Evolutionary conservation across 2,113 vertebrate species (phyloP).

Genomic region (Syngnathoides biaculeatus): DNA sequence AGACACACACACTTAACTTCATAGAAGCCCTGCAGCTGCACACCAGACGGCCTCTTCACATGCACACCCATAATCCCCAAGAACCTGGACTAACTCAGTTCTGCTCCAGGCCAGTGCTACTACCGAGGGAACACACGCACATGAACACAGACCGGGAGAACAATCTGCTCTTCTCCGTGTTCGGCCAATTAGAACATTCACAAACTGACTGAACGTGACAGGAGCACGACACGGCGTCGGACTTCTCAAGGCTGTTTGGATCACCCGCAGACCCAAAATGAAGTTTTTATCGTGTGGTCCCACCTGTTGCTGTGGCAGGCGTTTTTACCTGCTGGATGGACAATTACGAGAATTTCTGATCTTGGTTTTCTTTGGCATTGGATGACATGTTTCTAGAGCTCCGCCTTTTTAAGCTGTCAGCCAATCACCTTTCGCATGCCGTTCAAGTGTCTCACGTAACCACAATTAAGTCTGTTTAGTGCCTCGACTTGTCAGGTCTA

Average conservation of each 20-base stretch:
- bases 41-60: background rate
- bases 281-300: background rate
- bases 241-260: background rate
- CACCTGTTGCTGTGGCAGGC: background rate
- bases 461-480: background rate
- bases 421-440: background rate
- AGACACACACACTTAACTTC: background rate
- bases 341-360: background rate
- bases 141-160: background rate
- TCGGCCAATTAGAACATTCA: background rate
- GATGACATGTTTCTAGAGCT: background rate
- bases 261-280: background rate
- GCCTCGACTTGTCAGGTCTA: background rate
- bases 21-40: background rate
- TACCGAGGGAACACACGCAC: background rate
- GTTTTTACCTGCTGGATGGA: background rate
- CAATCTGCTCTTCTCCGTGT: background rate
- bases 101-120: background rate
- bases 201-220: background rate
- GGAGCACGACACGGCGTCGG: background rate
- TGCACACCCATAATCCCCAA: background rate
- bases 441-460: background rate
- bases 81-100: background rate
- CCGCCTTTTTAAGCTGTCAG: background rate
- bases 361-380: background rate